Base-by-base conservation (phyloP, 2,113 vertebrate species). In the Grammomys surdaster region DNA sequence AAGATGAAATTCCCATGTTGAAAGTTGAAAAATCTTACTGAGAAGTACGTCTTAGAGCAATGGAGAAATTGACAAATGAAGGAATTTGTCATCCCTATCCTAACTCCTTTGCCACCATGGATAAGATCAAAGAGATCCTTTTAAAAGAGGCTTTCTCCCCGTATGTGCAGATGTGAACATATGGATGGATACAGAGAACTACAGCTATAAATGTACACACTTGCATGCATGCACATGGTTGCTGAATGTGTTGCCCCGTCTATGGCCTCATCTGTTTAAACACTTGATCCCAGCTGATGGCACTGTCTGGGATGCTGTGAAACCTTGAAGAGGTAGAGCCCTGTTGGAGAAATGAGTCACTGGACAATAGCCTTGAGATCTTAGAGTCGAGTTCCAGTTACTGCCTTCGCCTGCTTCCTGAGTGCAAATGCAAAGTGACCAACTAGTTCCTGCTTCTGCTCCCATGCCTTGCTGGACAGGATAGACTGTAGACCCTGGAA, bases 11-110 rank as follows among this genome's bases (percentile, higher is more conserved):
- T 16, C 36, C 48, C n/a, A 76, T 26, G 31, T 33, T 58, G 17
- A 95, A 91, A 91, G n/a, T 5, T n/a, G 28, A 1, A 46, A 81
- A 33, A n/a, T 56, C 67, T 51, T 93, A 60, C 63, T 72, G 72
- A 69, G 43, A 67, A 33, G 65, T 81, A 54, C 69, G n/a, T 67
- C 43, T 93, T 92, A 91, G 48, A 82, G 93, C 76, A 60, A 76
- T 58, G 3, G 31, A 73, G 12, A 43, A 60, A 72, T 26, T 77
- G 13, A 10, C 72, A 28, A 7, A 2, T 67, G 46, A 96, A 67
- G 8, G 7, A 28, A 54, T 51, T 33, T 82, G 22, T 28, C 72
- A 36, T 75, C 75, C 43, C 95, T 87, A 72, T 46, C 28, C 78
- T 40, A 54, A 60, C 46, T 91, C 26, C 11, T 33, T 76, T 88